phyloP scores from a whole-genome alignment of 2,113 vertebrate species.

The Phodopus roborovskii region DNA sequence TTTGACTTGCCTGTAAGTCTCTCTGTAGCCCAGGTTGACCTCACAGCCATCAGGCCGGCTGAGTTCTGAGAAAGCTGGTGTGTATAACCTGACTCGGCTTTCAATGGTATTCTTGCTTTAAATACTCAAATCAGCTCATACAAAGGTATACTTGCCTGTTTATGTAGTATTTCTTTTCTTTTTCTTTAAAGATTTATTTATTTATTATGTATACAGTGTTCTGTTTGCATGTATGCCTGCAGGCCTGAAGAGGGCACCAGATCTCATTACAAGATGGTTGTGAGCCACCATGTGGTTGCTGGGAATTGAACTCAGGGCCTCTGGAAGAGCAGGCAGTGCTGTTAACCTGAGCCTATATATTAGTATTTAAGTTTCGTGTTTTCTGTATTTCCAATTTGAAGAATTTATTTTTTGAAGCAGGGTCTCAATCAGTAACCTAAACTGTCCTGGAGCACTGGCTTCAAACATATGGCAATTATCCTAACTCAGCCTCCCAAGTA shows the following conservation, averaged over 20 bases:
- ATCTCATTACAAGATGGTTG: too few species aligned
- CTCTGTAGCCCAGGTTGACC: background rate
- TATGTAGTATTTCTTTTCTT: background rate
- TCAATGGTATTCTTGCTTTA: background rate
- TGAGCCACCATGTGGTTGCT: too few species aligned
- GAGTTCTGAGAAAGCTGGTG: background rate
- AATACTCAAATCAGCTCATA: background rate
- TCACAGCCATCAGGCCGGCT: background rate
- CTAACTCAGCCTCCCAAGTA: background rate
- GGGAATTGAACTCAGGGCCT: too few species aligned
- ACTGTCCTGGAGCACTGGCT: background rate
- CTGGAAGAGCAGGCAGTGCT: too few species aligned
- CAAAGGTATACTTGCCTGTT: background rate
- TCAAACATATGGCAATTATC: background rate
- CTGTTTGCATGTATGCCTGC: too few species aligned
- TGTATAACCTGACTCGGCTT: background rate
- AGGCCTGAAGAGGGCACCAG: too few species aligned
- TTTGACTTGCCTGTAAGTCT: background rate
- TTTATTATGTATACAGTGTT: too few species aligned
- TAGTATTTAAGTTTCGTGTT: background rate
- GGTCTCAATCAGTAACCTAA: background rate
- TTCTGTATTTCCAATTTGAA: slow-evolving; percentile 45
- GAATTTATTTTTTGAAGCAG: background rate
- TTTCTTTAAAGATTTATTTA: too few species aligned
- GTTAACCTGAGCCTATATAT: too few species aligned